These are phyloP conservation scores for Epicampocera succincta DNA, from an alignment of 2,888 invertebrate genomes.

Conservation along the genomic window DNA sequence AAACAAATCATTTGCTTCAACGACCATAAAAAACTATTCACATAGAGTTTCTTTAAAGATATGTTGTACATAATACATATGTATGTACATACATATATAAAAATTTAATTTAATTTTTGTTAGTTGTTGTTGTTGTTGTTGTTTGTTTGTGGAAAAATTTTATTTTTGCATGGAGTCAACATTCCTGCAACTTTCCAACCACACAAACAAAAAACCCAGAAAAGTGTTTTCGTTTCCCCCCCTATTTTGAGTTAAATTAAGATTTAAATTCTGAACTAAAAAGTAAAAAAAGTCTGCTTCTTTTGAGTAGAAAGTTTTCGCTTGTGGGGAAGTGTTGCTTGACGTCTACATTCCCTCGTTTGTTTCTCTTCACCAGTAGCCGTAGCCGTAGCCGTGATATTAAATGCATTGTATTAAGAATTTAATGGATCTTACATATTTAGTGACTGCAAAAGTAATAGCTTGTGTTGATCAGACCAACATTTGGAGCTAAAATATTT, in stretches of 20 bases:
- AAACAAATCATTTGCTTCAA: slow-evolving; percentile 55
- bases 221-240: not conserved
- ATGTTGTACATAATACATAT: no score
- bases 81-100: no score
- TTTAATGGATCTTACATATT: slow-evolving; percentile 53
- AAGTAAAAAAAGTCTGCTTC: slow-evolving; percentile 14
- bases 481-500: slow-evolving; percentile 20
- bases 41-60: slow-evolving; percentile 29
- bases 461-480: slow-evolving; percentile 32
- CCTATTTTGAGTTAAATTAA: slow-evolving; percentile 23
- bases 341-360: not conserved
- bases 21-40: slow-evolving; percentile 30
- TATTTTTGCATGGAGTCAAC: slow-evolving; percentile 16
- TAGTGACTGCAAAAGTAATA: slow-evolving; percentile 8
- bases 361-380: slow-evolving; percentile 8
- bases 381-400: slow-evolving; percentile 26
- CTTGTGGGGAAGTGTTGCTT: slow-evolving; percentile 10
- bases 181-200: slow-evolving; percentile 4
- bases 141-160: not conserved
- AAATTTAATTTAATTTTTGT: slow-evolving; percentile 28
- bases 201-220: not conserved
- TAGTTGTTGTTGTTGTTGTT: no score
- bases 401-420: slow-evolving; percentile 36
- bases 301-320: slow-evolving; percentile 40
- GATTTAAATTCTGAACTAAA: slow-evolving; percentile 35